These are phyloP conservation scores for Drosophila leonis DNA, from an alignment of 2,888 invertebrate species.

Conservation along the genomic window DNA sequence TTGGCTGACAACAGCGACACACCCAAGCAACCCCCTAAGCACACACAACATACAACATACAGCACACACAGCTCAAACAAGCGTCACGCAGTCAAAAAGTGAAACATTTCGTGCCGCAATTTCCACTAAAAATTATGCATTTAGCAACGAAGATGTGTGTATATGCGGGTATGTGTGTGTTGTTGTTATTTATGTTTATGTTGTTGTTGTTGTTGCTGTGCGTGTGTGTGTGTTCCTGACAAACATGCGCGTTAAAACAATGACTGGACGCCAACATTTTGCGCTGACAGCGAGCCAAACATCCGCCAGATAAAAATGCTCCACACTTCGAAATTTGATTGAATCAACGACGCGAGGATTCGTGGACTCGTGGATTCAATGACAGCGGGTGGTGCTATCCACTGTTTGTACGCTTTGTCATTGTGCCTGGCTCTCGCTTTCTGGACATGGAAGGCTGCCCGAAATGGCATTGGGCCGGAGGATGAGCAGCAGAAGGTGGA, in stretches of 20 bases:
- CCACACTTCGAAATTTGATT: slow-evolving; percentile 63
- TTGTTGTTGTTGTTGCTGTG: background rate
- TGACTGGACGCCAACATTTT: slow-evolving; percentile 70
- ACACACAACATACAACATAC: background rate
- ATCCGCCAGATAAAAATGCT: slow-evolving; percentile 74
- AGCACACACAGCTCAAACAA: slow-evolving; percentile 1
- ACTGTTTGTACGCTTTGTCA: slow-evolving; percentile 40
- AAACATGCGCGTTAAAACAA: slow-evolving; percentile 76
- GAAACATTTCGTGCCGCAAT: slow-evolving; percentile 72
- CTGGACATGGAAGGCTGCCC: slow-evolving; percentile 18
- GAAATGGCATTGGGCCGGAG: slow-evolving; percentile 21
- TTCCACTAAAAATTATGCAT: slow-evolving; percentile 65
- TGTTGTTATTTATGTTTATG: slow-evolving; percentile 9
- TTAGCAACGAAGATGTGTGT: slow-evolving; percentile 26
- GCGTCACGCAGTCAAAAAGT: slow-evolving; percentile 49
- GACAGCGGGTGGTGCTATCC: slow-evolving; percentile 6
- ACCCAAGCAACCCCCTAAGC: slow-evolving; percentile 19
- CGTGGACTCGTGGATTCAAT: slow-evolving; percentile 11
- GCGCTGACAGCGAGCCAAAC: slow-evolving; percentile 79
- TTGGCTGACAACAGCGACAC: slow-evolving; percentile 43
- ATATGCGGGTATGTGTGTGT: slow-evolving; percentile 4
- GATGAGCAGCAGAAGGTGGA: background rate
- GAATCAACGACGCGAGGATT: slow-evolving; percentile 55
- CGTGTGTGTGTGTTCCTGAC: slow-evolving; percentile 31
- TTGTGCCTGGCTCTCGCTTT: slow-evolving; percentile 21